Evolutionary conservation across 2,113 vertebrate species (phyloP), one percentile per base, ranked within the genome.

Genomic region (Rhineura floridana): DNA sequence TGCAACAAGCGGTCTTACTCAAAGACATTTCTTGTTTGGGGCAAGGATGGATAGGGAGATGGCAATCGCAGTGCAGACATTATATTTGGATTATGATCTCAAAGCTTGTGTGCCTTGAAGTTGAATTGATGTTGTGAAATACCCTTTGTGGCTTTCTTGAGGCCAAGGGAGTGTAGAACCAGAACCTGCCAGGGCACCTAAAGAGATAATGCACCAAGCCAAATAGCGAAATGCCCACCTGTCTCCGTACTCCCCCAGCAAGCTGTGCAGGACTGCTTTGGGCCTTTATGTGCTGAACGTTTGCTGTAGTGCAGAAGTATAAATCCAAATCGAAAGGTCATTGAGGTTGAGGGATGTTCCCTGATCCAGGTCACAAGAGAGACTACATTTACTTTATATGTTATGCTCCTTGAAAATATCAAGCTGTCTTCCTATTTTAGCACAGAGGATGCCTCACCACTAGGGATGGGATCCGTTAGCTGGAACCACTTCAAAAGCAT

Each of bases 381-480:
- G 69, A n/a, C 13, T n/a, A n/a, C 10, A 15, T 67, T 80, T 69
- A 0, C 0, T 75, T 0, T 69, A 85, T 0, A 0, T 25, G 81
- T 76, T 46, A 25, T 25, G 11, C 25, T 46, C 21, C 44, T 30
- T 30, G 46, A 5, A 11, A 50, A 19, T 59, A 59, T 59, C 55
- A 19, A 6, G 11, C 2, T 8, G 30, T 50, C 46, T 50, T 33
- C 46, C 28, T 5, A 1, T 28, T 15, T 25, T 28, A 77, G 44
- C 46, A 48, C 12, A 33, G 2, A 33, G 4, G 46, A 48, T 11
- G 11, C 6, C 30, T 33, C 17, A 6, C 30, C 28, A 33, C n/a
- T n/a, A n/a, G n/a, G n/a, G n/a, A n/a, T n/a, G n/a, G n/a, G n/a
- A n/a, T n/a, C n/a, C n/a, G n/a, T n/a, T n/a, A n/a, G n/a, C n/a